phyloP scores from a whole-genome alignment of 2,113 vertebrate species.

The Tychaedon coryphoeus region DNA sequence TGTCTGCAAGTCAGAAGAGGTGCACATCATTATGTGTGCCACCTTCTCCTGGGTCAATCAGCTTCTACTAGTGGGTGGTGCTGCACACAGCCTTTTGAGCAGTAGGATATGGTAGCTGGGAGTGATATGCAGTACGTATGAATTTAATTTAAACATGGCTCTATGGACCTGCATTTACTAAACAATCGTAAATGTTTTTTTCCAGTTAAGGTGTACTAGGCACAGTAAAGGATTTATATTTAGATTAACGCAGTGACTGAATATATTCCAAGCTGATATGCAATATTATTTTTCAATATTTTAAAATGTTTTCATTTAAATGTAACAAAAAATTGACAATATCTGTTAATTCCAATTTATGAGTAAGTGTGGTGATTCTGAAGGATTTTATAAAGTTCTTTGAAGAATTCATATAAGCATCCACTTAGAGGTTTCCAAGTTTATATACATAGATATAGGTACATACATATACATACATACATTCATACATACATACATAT shows the following conservation, averaged over 20 bases:
- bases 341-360: not conserved
- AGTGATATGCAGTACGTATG: not conserved
- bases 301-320: not conserved
- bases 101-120: not conserved
- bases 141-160: not conserved
- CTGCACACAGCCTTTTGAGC: not conserved
- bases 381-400: not conserved
- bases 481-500: too few relatives aligned
- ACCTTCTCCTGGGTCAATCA: not conserved
- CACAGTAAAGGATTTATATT: not conserved
- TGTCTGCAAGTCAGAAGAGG: not conserved
- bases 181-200: not conserved
- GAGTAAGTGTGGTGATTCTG: not conserved
- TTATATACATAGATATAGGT: too few relatives aligned
- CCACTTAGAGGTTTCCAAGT: not conserved
- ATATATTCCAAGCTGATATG: not conserved
- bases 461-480: not conserved
- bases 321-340: not conserved
- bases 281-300: not conserved
- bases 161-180: not conserved
- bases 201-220: not conserved
- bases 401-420: not conserved
- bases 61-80: not conserved
- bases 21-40: not conserved
- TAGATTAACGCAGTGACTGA: not conserved